Percentiles rank a stretch among this genome's conserved stretches.
phyloP scores from a whole-genome alignment of 2,113 vertebrate genomes.

The Pelusios castaneus region DNA sequence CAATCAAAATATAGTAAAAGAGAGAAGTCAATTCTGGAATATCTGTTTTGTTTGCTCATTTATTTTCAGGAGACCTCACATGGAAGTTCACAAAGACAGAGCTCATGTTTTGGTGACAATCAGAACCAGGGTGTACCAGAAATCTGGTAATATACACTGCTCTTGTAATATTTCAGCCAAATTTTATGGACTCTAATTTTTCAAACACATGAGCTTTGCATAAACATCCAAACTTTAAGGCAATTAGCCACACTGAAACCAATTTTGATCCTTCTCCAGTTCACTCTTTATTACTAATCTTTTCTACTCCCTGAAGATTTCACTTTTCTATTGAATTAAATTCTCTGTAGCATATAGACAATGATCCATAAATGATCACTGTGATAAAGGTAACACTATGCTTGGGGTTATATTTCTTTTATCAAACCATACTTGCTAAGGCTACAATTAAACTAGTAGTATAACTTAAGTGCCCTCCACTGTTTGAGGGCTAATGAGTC shows the following conservation, averaged over 20 bases:
- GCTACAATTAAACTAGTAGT: not conserved
- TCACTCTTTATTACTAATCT: not conserved
- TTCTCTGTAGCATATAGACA: not conserved
- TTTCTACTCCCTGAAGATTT: not conserved
- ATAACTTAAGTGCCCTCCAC: not conserved
- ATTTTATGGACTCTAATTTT: not conserved
- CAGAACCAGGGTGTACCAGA: not conserved
- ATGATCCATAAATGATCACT: not conserved
- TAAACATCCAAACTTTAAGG: not conserved
- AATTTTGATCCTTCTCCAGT: not conserved
- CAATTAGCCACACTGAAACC: not conserved
- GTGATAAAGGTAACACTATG: not conserved
- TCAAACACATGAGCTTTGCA: not conserved
- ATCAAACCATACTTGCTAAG: not conserved
- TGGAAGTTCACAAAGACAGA: not conserved
- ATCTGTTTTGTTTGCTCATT: not conserved
- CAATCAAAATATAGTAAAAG: not conserved
- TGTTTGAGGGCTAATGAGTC: not conserved
- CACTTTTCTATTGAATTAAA: not conserved
- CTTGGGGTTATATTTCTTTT: not conserved
- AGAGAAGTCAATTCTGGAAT: not conserved
- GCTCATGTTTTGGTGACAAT: not conserved
- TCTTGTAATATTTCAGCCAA: not conserved
- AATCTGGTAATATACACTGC: not conserved
- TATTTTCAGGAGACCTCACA: not conserved